Evolutionary conservation across 2,888 invertebrate species (phyloP).

Genomic region (Drosophila infuscata): DNA sequence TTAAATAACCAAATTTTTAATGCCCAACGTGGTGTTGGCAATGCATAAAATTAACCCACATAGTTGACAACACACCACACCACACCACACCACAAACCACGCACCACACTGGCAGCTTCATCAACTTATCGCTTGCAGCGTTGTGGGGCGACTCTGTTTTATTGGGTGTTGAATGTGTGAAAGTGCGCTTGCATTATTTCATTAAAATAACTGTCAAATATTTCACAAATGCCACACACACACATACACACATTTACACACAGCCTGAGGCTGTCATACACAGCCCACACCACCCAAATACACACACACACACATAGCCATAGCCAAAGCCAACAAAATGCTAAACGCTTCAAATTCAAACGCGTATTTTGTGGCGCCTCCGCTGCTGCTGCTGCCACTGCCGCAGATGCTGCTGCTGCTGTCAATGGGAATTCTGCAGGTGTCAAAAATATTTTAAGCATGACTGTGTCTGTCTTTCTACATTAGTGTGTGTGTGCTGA

Average conservation of each 20-base stretch:
- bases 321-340: constrained; percentile 38
- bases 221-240: constrained; percentile 62
- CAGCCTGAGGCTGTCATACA: constrained; percentile 34
- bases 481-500: constrained; percentile 14
- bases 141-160: constrained; percentile 10
- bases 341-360: constrained; percentile 72
- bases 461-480: constrained; percentile 42
- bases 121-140: constrained; percentile 5
- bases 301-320: not conserved
- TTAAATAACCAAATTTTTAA: constrained; percentile 66
- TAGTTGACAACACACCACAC: constrained; percentile 14
- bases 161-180: constrained; percentile 64
- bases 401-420: constrained; percentile 56
- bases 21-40: constrained; percentile 25
- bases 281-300: constrained; percentile 1
- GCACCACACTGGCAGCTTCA: too few species aligned
- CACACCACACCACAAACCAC: not conserved
- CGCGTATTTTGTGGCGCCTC: constrained; percentile 46
- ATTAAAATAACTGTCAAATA: constrained; percentile 82
- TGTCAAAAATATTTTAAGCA: constrained; percentile 80
- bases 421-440: constrained; percentile 82
- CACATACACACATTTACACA: constrained; percentile 5
- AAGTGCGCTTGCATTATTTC: constrained; percentile 80
- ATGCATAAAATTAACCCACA: constrained; percentile 74
- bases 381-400: not conserved